These are phyloP conservation scores for Drosophila mayaguana DNA, from an alignment of 2,888 invertebrate species.

Conservation along the genomic window DNA sequence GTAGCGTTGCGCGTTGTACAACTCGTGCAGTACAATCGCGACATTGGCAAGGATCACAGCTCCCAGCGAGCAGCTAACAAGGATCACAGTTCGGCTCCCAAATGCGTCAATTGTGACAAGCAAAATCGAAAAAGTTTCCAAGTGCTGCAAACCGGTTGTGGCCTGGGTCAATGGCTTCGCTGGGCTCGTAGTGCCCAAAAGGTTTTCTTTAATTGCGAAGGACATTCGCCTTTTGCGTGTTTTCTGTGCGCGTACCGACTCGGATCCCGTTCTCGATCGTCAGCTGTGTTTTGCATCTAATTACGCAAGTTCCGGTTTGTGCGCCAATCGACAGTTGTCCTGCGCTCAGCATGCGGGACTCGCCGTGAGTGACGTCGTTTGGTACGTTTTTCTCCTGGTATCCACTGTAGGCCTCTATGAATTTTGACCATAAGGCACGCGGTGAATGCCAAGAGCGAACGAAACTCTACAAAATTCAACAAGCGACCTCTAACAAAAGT, in stretches of 20 bases:
- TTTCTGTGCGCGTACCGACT: conserved; percentile 1
- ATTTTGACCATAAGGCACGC: conserved; percentile 98
- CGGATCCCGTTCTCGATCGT: conserved; percentile 15
- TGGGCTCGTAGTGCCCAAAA: conserved; percentile 1
- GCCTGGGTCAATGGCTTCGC: conserved; percentile 38
- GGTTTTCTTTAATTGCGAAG: conserved; percentile 28
- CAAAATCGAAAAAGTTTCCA: not conserved
- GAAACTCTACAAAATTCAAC: conserved; percentile 84
- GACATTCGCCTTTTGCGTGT: conserved; percentile 22
- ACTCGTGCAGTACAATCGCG: conserved; percentile 77
- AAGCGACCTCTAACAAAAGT: conserved; percentile 26
- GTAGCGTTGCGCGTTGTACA: conserved; percentile 59
- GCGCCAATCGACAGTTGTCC: conserved; percentile 5
- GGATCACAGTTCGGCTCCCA: conserved; percentile 4
- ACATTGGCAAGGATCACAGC: conserved; percentile 67
- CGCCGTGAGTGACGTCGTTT: conserved; percentile 36
- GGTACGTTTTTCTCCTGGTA: conserved; percentile 92
- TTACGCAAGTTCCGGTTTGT: conserved; percentile 44
- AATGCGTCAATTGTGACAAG: conserved; percentile 2
- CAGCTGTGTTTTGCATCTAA: conserved; percentile 51
- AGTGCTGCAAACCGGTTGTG: conserved; percentile 55
- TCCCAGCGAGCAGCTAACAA: conserved; percentile 15
- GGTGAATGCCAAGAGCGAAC: conserved; percentile 99
- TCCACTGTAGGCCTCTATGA: conserved; percentile 98
- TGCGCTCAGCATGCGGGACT: conserved; percentile 1